Base-by-base conservation (phyloP, 2,888 invertebrate species). In the Panzeria rudis region DNA sequence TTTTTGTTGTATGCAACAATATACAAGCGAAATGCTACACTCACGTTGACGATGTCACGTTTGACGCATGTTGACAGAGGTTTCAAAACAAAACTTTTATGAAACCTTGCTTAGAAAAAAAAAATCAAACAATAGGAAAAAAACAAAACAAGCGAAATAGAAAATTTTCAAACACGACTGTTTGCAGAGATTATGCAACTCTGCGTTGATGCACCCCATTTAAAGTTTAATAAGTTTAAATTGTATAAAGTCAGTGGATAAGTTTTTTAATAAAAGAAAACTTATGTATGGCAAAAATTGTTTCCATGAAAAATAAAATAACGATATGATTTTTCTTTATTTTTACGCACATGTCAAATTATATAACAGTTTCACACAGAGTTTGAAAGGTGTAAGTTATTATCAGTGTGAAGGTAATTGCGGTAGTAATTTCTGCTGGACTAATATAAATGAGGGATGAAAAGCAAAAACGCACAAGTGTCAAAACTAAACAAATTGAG, bases 21-120 rank as follows among this genome's bases (percentile, higher is more conserved):
- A 20, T 52, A 20, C 6, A 56, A 11, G 52, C 35, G n/a, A 50
- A 50, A n/a, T n/a, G 32, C 71, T 62, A 61, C 68, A 73, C 54
- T 85, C 85, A 85, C 85, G 85, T 85, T 85, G 82, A 77, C 73
- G 44, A 29, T 79, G 82, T 75, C 85, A 85, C 85, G 85, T 85
- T 85, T 85, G 85, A 85, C 82, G 85, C 82, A 85, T 85, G 85
- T 85, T 85, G 85, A 85, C 85, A 82, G 78, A 85, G 75, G 50
- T 82, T 82, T 82, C 69, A 78, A 85, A 82, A 82, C 66, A 76
- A 85, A 85, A 85, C 64, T 85, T 85, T 77, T 72, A 11, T 78
- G 82, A 85, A 82, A 78, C 85, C 78, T 61, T 59, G 71, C 82
- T 85, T 82, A 35, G 62, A 61, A 66, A 76, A 38, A 84, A 15